Base-by-base conservation (phyloP, 2,888 invertebrate species). In the Agrotis segetum region DNA sequence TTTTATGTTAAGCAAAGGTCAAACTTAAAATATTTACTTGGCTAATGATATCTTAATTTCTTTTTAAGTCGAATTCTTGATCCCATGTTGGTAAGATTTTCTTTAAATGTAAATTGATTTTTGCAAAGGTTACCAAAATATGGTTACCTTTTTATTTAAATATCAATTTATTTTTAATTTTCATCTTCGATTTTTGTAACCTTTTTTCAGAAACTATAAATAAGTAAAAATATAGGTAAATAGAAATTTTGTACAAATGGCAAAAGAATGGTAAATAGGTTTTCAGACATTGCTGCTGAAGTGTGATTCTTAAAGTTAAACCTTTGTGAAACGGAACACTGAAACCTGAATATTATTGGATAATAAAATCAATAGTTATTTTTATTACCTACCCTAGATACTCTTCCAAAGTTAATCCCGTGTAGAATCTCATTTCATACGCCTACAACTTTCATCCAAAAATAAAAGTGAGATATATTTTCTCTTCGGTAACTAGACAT, bases 371-470 rank as follows among this genome's bases (percentile, higher is more conserved):
- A 46, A 34, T 19, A 3, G 17, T 53, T 55, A 49, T 49, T 56
- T 47, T 56, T 40, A 71, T 24, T 14, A 71, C 47, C 40, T 3
- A 64, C 34, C 40, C 5, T n/a, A 46, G 3, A 52, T 16, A 34
- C n/a, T 46, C 74, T n/a, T 63, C 29, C 62, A 66, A 49, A 29
- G 21, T 21, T 44, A n/a, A 47, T 13, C 17, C 47, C 1, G 49
- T 55, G 56, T 55, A 67, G 29, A 67, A 19, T 76, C 55, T 56
- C 34, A 44, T 46, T 72, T 24, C 44, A 50, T 16, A 34, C 49
- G 40, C 17, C 16, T n/a, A 34, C 44, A 19, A 46, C 11, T 52
- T 58, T 58, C 46, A 24, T 52, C 14, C 17, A 40, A 69, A 68
- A 68, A 73, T 40, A 46, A 24, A 50, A 69, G 24, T 47, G 14